A percentile compares a stretch with the other conserved stretches of the same genome.
phyloP scores from a whole-genome alignment of 2,888 invertebrate genomes.

The Lasius platythorax region DNA sequence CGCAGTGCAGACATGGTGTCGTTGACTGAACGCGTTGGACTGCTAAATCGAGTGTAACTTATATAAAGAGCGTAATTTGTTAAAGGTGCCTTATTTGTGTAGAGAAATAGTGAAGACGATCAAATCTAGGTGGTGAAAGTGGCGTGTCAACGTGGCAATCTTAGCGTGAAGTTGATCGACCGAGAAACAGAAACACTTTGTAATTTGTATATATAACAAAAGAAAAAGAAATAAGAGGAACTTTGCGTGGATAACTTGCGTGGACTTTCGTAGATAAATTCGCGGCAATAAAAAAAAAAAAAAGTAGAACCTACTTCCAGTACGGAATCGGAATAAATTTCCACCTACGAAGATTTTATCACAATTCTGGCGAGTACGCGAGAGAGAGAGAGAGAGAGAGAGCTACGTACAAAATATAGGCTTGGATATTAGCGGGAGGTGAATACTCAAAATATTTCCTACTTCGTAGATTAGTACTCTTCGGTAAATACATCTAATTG shows the following conservation, averaged over 20 bases:
- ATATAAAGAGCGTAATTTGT: conserved; percentile 83
- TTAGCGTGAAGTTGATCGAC: conserved; percentile 73
- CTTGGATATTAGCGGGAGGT: conserved; percentile 77
- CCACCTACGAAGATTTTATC: conserved; percentile 61
- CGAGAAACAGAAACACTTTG: conserved; percentile 80
- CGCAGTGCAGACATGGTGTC: conserved; percentile 76
- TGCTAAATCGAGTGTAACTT: conserved; percentile 80
- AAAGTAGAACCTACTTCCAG: conserved; percentile 56
- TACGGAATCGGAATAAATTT: conserved; percentile 54
- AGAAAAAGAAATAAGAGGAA: conserved; percentile 20
- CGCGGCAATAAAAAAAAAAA: conserved; percentile 77
- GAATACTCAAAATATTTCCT: conserved; percentile 85
- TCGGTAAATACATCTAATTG: conserved; percentile 79
- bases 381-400: not conserved
- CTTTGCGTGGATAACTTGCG: conserved; percentile 66
- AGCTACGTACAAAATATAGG: conserved; percentile 66
- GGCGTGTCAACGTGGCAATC: conserved; percentile 77
- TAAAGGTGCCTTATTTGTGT: conserved; percentile 85
- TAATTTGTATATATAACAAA: conserved; percentile 80
- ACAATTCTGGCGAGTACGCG: conserved; percentile 63
- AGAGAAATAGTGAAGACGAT: conserved; percentile 75
- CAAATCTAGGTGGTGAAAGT: conserved; percentile 77
- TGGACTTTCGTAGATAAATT: conserved; percentile 75
- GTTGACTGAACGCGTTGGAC: conserved; percentile 78
- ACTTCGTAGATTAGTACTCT: conserved; percentile 82